These are phyloP conservation scores for Zaprionus obscuricornis DNA, from an alignment of 2,888 invertebrate species.

Conservation along the genomic window DNA sequence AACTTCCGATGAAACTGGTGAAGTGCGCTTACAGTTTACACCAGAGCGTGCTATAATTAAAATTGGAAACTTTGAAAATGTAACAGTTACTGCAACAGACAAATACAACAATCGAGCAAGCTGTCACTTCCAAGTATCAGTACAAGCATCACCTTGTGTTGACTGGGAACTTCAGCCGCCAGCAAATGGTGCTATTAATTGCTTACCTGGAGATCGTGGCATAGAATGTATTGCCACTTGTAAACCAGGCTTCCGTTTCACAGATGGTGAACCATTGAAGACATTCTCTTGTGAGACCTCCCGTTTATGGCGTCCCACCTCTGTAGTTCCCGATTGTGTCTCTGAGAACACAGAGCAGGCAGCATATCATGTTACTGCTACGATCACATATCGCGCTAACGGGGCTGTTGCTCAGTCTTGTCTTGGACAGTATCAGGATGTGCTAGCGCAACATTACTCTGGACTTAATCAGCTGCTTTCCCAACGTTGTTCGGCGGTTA, in stretches of 20 bases:
- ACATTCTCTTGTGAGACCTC: constrained; percentile 93
- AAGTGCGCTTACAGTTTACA: constrained; percentile 91
- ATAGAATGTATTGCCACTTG: constrained; percentile 95
- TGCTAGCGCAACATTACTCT: constrained; percentile 91
- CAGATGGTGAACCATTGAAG: constrained; percentile 94
- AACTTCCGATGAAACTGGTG: constrained; percentile 94
- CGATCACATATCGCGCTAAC: constrained; percentile 93
- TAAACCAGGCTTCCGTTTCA: constrained; percentile 94
- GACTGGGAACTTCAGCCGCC: constrained; percentile 97
- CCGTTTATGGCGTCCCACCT: constrained; percentile 93
- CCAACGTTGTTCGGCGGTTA: constrained; percentile 96
- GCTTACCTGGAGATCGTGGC: constrained; percentile 91
- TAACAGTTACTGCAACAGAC: constrained; percentile 94
- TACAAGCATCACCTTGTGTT: constrained; percentile 96
- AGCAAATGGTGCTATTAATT: constrained; percentile 94
- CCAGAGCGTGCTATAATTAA: constrained; percentile 93
- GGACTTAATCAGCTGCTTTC: constrained; percentile 92
- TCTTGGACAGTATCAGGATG: constrained; percentile 92
- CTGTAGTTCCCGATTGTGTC: constrained; percentile 97
- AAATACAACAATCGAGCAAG: constrained; percentile 93
- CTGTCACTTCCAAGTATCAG: constrained; percentile 96
- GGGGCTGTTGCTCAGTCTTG: constrained; percentile 94
- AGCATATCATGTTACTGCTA: constrained; percentile 95
- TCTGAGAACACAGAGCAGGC: constrained; percentile 97
- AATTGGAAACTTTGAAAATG: constrained; percentile 95